Percentiles rank a stretch among this genome's conserved stretches.
These are phyloP conservation scores for Platypus cylindrus DNA, from an alignment of 2,888 invertebrate genomes.

Conservation along the genomic window DNA sequence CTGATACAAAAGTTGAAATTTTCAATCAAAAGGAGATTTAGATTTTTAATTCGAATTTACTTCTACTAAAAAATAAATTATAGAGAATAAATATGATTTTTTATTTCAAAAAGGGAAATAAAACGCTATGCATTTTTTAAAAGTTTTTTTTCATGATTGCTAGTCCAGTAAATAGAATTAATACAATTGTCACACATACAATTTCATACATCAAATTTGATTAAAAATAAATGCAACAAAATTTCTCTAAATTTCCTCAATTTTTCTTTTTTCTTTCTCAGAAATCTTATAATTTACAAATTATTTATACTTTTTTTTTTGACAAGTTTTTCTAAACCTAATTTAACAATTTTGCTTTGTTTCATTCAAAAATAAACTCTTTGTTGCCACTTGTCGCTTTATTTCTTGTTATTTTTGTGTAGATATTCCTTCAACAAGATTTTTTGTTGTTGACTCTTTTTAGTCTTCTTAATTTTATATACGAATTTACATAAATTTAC, in stretches of 20 bases:
- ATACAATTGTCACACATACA: slow-evolving; percentile 33
- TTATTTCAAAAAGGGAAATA: too few species aligned
- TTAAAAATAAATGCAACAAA: slow-evolving; percentile 29
- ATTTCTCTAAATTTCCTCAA: slow-evolving; percentile 27
- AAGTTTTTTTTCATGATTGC: slow-evolving; percentile 29
- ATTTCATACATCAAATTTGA: slow-evolving; percentile 32
- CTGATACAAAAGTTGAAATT: too few species aligned
- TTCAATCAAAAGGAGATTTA: too few species aligned
- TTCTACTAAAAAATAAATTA: too few species aligned
- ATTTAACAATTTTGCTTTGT: slow-evolving; percentile 10
- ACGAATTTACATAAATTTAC: slow-evolving; percentile 14
- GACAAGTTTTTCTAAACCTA: slow-evolving; percentile 23
- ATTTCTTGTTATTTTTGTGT: slow-evolving; percentile 2
- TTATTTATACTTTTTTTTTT: slow-evolving; percentile 22
- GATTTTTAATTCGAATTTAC: too few species aligned
- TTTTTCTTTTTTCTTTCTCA: slow-evolving; percentile 19
- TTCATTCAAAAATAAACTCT: slow-evolving; percentile 8
- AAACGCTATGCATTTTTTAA: slow-evolving; percentile 9
- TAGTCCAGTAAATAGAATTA: slow-evolving; percentile 32
- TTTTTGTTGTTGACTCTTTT: too few species aligned
- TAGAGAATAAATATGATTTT: too few species aligned
- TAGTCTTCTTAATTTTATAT: slow-evolving; percentile 10
- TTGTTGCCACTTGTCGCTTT: neutral
- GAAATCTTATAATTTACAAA: slow-evolving; percentile 27
- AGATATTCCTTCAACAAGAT: too few species aligned